These are phyloP conservation scores for Lagorchestes hirsutus DNA, from an alignment of 2,797 vertebrate genomes.

Conservation along the genomic window DNA sequence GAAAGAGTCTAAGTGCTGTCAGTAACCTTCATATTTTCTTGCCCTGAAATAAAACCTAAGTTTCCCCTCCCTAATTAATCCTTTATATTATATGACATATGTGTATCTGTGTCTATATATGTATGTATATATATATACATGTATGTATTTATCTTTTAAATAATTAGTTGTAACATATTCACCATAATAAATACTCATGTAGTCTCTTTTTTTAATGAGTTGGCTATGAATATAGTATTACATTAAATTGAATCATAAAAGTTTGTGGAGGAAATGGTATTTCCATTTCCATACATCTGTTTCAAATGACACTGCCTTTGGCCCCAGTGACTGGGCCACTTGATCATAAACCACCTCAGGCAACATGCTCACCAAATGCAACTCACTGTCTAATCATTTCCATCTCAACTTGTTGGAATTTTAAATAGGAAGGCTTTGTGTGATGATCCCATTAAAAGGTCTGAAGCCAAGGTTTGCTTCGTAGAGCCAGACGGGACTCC, in stretches of 20 bases:
- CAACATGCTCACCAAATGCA: background rate
- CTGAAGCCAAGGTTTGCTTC: constrained; percentile 28
- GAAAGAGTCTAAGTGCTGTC: background rate
- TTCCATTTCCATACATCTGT: constrained; percentile 63
- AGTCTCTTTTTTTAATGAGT: constrained; percentile 50
- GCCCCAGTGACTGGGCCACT: constrained; percentile 40
- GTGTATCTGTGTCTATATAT: background rate
- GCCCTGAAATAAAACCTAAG: background rate
- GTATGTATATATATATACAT: background rate
- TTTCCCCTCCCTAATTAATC: background rate
- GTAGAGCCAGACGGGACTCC: background rate
- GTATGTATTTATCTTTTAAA: background rate
- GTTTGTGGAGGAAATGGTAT: constrained; percentile 35
- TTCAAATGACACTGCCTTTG: constrained; percentile 61
- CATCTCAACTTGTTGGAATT: constrained; percentile 28
- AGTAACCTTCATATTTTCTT: background rate
- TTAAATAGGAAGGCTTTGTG: constrained; percentile 21
- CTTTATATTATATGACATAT: background rate
- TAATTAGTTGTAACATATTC: constrained; percentile 30
- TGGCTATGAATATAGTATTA: constrained; percentile 44
- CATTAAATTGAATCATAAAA: constrained; percentile 40
- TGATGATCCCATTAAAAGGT: constrained; percentile 9
- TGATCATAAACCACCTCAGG: constrained; percentile 50
- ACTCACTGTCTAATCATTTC: constrained; percentile 5
- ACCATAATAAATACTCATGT: constrained; percentile 46